A percentile compares a stretch with the other conserved stretches of the same genome.
These are phyloP conservation scores for Pygoscelis antarcticus DNA, from an alignment of 2,113 vertebrate species.

Conservation along the genomic window DNA sequence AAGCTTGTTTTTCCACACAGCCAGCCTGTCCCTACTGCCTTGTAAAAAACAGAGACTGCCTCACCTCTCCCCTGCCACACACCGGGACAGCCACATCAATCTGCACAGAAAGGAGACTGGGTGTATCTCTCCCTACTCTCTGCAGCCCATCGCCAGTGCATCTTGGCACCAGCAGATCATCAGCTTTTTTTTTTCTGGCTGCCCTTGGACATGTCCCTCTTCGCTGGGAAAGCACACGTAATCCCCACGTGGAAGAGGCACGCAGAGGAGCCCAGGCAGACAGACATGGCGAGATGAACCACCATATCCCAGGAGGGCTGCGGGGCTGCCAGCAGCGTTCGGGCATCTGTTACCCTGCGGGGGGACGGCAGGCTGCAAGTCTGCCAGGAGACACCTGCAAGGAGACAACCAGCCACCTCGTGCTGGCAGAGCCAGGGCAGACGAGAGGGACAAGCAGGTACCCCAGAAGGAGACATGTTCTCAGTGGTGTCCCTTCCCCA, in stretches of 20 bases:
- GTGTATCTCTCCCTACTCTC: not conserved
- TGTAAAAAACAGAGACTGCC: not conserved
- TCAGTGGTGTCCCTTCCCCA: not conserved
- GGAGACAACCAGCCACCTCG: accelerated
- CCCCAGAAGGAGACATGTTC: not conserved
- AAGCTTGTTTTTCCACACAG: not conserved
- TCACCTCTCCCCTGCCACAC: not conserved
- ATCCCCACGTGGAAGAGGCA: not conserved
- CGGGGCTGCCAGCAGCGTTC: accelerated
- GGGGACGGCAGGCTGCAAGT: accelerated
- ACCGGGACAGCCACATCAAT: not conserved
- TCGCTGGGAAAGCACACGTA: not conserved
- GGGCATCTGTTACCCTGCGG: accelerated
- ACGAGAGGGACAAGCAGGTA: not conserved
- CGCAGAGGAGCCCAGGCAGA: not conserved
- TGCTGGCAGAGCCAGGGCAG: not conserved
- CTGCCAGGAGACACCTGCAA: not conserved
- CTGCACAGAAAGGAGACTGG: not conserved
- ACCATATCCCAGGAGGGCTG: not conserved
- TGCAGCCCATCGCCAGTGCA: not conserved
- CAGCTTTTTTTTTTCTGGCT: not conserved
- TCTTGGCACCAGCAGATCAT: not conserved
- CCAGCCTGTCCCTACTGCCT: not conserved
- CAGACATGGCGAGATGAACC: not conserved
- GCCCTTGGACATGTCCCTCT: not conserved